Evolutionary conservation across 2,888 invertebrate species (phyloP).

Genomic region (Celastrina argiolus): DNA sequence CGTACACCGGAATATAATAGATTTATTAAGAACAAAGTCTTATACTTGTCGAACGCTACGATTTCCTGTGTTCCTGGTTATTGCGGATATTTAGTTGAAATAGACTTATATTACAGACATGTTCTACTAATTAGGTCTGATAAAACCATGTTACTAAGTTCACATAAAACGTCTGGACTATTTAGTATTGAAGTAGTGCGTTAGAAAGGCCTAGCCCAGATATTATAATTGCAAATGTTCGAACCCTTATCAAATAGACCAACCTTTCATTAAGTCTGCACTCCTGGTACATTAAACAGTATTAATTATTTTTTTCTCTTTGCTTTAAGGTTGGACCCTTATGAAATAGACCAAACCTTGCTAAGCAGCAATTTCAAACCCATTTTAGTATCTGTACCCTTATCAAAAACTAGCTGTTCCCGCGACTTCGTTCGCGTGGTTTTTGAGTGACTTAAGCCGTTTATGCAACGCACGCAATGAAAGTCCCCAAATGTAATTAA

Average conservation of each 20-base stretch:
- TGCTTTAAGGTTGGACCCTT: not conserved
- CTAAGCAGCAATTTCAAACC: not conserved
- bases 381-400: not conserved
- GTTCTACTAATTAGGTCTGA: not conserved
- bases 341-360: no score
- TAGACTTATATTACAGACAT: not conserved
- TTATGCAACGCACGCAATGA: no score
- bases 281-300: not conserved
- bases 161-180: constrained; percentile 9
- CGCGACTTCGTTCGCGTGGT: no score
- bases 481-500: no score
- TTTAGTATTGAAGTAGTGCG: constrained; percentile 11
- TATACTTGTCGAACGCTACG: not conserved
- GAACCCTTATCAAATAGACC: not conserved
- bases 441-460: no score
- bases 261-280: constrained; percentile 4
- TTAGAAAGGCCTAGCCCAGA: constrained; percentile 14
- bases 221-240: constrained; percentile 14
- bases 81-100: not conserved
- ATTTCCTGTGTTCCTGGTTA: not conserved
- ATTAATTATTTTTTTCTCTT: not conserved
- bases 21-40: not conserved
- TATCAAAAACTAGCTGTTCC: no score
- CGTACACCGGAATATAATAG: not conserved
- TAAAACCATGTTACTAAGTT: not conserved